These are phyloP conservation scores for Natator depressus DNA, from an alignment of 2,113 vertebrate genomes.

Conservation along the genomic window DNA sequence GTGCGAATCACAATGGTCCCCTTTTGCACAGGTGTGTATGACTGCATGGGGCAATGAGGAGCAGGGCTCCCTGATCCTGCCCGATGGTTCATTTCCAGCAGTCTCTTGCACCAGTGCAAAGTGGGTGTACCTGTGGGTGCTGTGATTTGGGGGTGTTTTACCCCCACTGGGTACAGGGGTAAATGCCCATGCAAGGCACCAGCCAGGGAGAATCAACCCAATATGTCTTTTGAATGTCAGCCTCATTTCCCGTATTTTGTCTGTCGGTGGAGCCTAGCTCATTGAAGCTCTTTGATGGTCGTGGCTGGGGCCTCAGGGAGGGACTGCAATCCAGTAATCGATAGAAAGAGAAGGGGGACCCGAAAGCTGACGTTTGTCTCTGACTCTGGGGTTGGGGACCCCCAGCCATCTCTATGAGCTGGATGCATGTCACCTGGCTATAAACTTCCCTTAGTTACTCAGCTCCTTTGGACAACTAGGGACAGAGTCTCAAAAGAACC, in stretches of 20 bases:
- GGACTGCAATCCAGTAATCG: background rate
- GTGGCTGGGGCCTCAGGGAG: background rate
- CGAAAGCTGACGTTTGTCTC: background rate
- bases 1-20: background rate
- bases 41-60: rapidly evolving
- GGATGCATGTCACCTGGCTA: background rate
- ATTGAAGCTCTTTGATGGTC: background rate
- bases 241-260: background rate
- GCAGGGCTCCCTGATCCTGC: rapidly evolving
- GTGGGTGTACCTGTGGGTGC: background rate
- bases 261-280: background rate
- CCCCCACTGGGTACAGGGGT: background rate
- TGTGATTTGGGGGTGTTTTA: background rate
- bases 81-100: background rate
- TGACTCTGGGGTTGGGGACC: background rate
- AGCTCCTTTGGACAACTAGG: background rate
- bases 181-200: background rate
- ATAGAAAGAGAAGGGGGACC: background rate
- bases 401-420: background rate
- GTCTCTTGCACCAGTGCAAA: background rate
- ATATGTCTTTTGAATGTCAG: background rate
- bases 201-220: background rate
- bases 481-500: background rate
- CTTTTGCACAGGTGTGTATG: too few species aligned
- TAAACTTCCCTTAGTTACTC: background rate